A percentile compares a stretch with the other conserved stretches of the same genome.
Evolutionary conservation across 1,140 invertebrate genomes (phyloP).

Genomic region (Caenorhabditis latens): DNA sequence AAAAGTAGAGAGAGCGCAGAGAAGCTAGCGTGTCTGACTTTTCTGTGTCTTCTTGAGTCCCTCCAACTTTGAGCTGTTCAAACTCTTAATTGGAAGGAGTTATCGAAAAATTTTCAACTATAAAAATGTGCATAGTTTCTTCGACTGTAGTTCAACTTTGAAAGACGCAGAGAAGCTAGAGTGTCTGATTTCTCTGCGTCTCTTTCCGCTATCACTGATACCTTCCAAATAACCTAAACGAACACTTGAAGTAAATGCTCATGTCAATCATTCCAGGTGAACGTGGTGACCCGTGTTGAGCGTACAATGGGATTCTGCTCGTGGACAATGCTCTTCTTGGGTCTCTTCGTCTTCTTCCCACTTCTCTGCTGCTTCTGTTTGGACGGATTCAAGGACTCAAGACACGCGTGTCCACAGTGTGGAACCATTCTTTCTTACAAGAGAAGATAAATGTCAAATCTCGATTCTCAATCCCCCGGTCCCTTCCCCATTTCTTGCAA

Average conservation of each 20-base stretch:
- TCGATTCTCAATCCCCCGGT: no score
- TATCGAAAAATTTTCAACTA: no score
- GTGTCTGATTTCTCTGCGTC: no score
- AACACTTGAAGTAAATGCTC: no score
- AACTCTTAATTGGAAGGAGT: no score
- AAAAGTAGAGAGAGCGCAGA: no score
- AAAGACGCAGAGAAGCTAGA: no score
- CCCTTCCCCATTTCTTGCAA: background rate
- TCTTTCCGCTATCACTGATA: background rate
- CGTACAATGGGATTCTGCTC: slow-evolving; percentile 47
- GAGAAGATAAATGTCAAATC: slow-evolving; percentile 2
- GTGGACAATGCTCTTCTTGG: slow-evolving; percentile 37
- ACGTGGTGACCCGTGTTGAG: background rate
- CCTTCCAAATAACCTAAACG: background rate
- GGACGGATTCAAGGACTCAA: slow-evolving; percentile 22
- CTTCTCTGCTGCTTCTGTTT: slow-evolving; percentile 55
- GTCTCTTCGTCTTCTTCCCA: slow-evolving; percentile 54
- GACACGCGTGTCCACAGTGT: slow-evolving; percentile 19
- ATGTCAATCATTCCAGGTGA: slow-evolving; percentile 32
- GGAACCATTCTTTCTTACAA: slow-evolving; percentile 24
- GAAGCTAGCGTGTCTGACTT: no score
- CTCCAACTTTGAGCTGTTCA: no score
- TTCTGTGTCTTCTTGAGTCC: no score
- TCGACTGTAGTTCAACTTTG: no score
- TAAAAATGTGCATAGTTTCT: no score